Percentiles rank a stretch among this genome's conserved stretches.
phyloP scores from a whole-genome alignment of 30 jellyfish, hydroid and myxozoan genomes.

The Rhopilema esculentum region DNA sequence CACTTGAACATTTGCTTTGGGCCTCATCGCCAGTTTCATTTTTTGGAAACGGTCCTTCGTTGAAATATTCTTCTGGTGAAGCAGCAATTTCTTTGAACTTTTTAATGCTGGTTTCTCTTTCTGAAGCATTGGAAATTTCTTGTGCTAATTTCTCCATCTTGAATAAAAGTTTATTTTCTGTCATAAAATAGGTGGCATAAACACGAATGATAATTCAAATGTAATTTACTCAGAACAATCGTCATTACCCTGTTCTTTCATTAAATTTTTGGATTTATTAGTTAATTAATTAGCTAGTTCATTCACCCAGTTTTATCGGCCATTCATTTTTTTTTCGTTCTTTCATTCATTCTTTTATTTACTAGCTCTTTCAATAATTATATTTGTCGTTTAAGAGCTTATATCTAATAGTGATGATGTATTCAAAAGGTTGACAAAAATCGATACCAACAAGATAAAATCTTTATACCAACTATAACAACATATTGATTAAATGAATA shows the following conservation, averaged over 20 bases:
- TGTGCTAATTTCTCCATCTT: slow-evolving; percentile 72
- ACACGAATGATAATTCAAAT: not conserved
- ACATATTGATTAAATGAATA: too few relatives aligned
- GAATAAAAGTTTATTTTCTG: not conserved
- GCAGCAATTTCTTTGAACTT: slow-evolving; percentile 60
- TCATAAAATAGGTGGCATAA: not conserved
- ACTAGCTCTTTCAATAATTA: not conserved
- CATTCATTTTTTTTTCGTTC: not conserved
- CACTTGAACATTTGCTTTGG: slow-evolving; percentile 67
- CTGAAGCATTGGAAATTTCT: slow-evolving; percentile 45
- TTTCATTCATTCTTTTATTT: not conserved
- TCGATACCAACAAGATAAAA: too few relatives aligned
- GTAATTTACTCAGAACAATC: not conserved
- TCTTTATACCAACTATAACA: too few relatives aligned
- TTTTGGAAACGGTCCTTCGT: slow-evolving; percentile 78
- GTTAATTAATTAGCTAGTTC: not conserved
- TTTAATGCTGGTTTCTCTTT: slow-evolving; percentile 53
- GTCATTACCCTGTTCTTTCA: not conserved
- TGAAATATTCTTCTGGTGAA: slow-evolving; percentile 56
- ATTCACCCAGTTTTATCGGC: too few relatives aligned
- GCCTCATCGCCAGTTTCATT: slow-evolving; percentile 78
- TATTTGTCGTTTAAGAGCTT: too few relatives aligned
- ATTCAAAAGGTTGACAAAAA: too few relatives aligned
- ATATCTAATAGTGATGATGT: too few relatives aligned
- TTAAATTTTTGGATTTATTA: not conserved